These are phyloP conservation scores for Mizuhopecten yessoensis DNA, from an alignment of 1,140 invertebrate species.

Conservation along the genomic window DNA sequence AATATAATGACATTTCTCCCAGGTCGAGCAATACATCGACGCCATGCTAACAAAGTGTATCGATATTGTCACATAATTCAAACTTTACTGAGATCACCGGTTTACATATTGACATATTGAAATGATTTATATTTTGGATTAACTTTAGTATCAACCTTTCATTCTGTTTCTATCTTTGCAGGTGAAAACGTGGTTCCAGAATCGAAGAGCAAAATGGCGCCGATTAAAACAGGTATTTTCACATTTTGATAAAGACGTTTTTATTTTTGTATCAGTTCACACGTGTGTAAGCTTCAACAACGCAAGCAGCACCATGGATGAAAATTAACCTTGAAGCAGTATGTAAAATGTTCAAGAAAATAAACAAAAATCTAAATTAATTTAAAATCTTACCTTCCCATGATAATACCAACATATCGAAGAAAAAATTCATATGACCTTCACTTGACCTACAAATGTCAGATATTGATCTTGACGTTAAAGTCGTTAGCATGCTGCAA, in stretches of 20 bases:
- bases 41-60: background rate
- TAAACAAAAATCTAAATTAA: too few relatives aligned
- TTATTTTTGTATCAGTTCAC: too few relatives aligned
- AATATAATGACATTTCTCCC: background rate
- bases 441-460: too few relatives aligned
- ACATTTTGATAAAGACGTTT: background rate
- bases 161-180: constrained; percentile 74
- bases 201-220: constrained; percentile 85
- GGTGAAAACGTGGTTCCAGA: constrained; percentile 87
- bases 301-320: too few relatives aligned
- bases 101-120: background rate
- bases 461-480: too few relatives aligned
- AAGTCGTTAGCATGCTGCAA: too few relatives aligned
- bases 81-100: background rate
- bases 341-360: too few relatives aligned
- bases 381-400: too few relatives aligned
- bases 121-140: background rate
- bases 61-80: constrained; percentile 30
- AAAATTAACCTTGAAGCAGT: too few relatives aligned
- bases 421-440: too few relatives aligned
- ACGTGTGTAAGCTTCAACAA: too few relatives aligned
- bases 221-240: constrained; percentile 82
- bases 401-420: too few relatives aligned
- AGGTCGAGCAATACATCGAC: background rate
- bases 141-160: constrained; percentile 21